Percentiles rank a stretch among this genome's conserved stretches.
Conservation (phyloP, 2,888 invertebrate genomes). For the Nycteola revayana region DNA sequence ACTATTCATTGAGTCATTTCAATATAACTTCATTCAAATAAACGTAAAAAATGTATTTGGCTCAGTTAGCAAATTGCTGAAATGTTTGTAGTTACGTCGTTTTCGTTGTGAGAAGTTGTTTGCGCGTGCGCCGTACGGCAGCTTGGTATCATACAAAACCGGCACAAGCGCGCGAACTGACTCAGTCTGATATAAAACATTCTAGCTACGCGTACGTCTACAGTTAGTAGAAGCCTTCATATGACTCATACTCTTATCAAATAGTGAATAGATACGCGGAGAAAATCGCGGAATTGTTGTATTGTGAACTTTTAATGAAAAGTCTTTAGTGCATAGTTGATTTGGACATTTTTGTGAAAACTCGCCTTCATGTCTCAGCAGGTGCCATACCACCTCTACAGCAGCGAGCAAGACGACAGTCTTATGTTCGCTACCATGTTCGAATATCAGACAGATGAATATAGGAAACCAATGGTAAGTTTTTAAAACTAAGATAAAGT, state of each 20-base stretch:
- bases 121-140: constrained; percentile 71
- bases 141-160: constrained; percentile 72
- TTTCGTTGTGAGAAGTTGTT: constrained; percentile 38
- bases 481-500: constrained; percentile 10
- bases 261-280: constrained; percentile 56
- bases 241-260: constrained; percentile 77
- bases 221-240: constrained; percentile 49
- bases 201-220: constrained; percentile 70
- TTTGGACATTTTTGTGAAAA: constrained; percentile 60
- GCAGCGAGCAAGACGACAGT: constrained; percentile 78
- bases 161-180: constrained; percentile 65
- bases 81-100: constrained; percentile 59
- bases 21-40: constrained; percentile 42
- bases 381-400: constrained; percentile 80
- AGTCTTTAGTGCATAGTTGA: constrained; percentile 53
- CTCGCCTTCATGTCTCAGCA: constrained; percentile 83
- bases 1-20: constrained; percentile 69
- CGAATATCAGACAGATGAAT: constrained; percentile 75
- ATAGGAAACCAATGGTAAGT: constrained; percentile 73
- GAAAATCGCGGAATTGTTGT: constrained; percentile 49
- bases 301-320: constrained; percentile 42
- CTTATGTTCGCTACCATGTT: constrained; percentile 81
- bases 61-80: constrained; percentile 63
- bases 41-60: constrained; percentile 60
- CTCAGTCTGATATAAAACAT: constrained; percentile 79